Evolutionary conservation across 2,113 vertebrate genomes (phyloP).

Genomic region (Ardeotis arabs): DNA sequence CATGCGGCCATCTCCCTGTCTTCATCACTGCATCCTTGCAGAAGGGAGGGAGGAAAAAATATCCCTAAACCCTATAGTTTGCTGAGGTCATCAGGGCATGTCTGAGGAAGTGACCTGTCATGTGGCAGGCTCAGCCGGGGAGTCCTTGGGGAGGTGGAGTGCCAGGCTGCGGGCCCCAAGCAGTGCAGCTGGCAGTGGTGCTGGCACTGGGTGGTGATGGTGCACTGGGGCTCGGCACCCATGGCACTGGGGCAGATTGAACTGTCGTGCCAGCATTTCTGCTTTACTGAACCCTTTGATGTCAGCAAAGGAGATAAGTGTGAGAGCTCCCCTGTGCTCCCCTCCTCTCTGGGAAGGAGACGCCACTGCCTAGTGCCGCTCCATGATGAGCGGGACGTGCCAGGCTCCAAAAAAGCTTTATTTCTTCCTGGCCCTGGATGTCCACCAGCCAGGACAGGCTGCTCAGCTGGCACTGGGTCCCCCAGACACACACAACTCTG

Average conservation of each 20-base stretch:
- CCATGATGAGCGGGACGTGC: fast-evolving
- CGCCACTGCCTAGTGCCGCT: fast-evolving
- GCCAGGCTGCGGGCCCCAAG: neutral
- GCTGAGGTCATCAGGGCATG: neutral
- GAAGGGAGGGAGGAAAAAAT: neutral
- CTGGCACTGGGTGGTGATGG: neutral
- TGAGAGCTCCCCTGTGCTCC: neutral
- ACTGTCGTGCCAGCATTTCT: fast-evolving
- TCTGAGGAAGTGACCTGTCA: neutral
- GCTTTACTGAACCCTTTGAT: neutral
- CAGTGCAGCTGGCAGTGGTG: neutral
- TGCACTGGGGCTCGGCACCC: fast-evolving
- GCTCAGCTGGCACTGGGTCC: neutral
- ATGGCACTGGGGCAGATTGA: neutral
- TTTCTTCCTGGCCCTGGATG: neutral
- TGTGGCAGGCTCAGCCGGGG: fast-evolving
- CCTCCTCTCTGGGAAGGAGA: fast-evolving
- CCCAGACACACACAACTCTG: neutral
- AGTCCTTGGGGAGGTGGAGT: neutral
- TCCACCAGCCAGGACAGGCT: neutral
- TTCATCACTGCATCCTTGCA: neutral
- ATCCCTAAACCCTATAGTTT: neutral
- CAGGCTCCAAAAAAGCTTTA: neutral
- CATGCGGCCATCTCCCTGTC: neutral
- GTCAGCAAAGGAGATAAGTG: neutral